Base-by-base conservation (phyloP, 92 coral and sea anemone genomes). In the Porites rus region DNA sequence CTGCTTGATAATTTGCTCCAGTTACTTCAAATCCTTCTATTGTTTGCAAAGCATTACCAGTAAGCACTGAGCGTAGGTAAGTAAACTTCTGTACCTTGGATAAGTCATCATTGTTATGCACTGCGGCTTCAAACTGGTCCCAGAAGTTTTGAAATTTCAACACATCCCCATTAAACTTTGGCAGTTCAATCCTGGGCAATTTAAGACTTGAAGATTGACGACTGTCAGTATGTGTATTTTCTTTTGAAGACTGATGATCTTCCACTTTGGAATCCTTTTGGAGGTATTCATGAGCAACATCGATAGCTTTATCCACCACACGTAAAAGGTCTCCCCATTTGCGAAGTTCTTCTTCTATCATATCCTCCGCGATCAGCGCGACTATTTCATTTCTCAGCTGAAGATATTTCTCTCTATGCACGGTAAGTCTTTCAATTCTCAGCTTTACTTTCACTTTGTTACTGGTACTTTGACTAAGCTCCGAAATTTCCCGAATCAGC, bases 41-140 rank as follows among this genome's bases (percentile, higher is more conserved):
- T 46, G 85, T 56, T 78, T 86, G 90, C 51, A 46, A 71, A 17
- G 90, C 90, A 67, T 16, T 72, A 51, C 84, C 90, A 51, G 68
- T 64, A 51, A 85, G 31, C 52, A 77, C 83, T 78, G 76, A 77
- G 22, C 87, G 76, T 54, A 82, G 62, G 64, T 65, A 75, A n/a
- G 88, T 83, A 51, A 88, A 88, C 80, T 81, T 88, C 60, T 88
- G 92, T 4, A 76, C 75, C 22, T 83, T 68, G 50, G 84, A 80
- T 24, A 83, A 77, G 51, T 77, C 79, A 31, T 62, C 88, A 51
- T 83, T 83, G 58, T 83, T 67, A 31, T 83, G 84, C 28, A 83
- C 81, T 46, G 90, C 81, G 51, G 75, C 86, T 72, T 79, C 75
- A 60, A 74, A 84, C 54, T 83, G 81, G 79, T 86, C 73, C 85